Percentiles rank a stretch among this genome's conserved stretches.
These are phyloP conservation scores for Geodia barretti DNA, from an alignment of 37 sponge, comb jelly and placozoan genomes.

Conservation along the genomic window DNA sequence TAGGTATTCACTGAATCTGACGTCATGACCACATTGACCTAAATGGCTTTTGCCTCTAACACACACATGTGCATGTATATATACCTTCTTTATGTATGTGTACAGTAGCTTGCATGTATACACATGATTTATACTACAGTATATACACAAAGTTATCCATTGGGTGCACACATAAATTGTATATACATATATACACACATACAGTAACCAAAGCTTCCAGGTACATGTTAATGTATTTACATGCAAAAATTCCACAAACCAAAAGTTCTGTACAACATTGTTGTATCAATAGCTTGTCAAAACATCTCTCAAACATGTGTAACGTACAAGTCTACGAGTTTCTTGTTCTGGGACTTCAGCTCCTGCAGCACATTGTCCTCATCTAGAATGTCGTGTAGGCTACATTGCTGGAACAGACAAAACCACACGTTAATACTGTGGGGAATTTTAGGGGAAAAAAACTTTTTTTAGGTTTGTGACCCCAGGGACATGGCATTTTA, in stretches of 20 bases:
- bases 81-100: background rate
- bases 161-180: background rate
- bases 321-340: slow-evolving; percentile 88
- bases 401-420: slow-evolving; percentile 65
- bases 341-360: slow-evolving; percentile 87
- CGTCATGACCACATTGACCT: too few relatives aligned
- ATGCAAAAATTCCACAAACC: too few relatives aligned
- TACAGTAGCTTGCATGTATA: background rate
- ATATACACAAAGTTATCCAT: background rate
- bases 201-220: background rate
- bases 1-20: too few relatives aligned
- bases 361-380: slow-evolving; percentile 93
- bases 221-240: background rate
- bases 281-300: background rate
- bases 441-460: too few relatives aligned
- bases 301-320: background rate
- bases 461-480: too few relatives aligned
- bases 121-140: background rate
- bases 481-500: too few relatives aligned
- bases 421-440: too few relatives aligned
- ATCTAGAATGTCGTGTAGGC: slow-evolving; percentile 70
- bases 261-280: too few relatives aligned
- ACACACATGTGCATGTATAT: too few relatives aligned
- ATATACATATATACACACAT: slow-evolving; percentile 2
- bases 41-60: too few relatives aligned